Evolutionary conservation across 2,113 vertebrate species (phyloP), one percentile per base, ranked within the genome.

Genomic region (Leptocoma aspasia): DNA sequence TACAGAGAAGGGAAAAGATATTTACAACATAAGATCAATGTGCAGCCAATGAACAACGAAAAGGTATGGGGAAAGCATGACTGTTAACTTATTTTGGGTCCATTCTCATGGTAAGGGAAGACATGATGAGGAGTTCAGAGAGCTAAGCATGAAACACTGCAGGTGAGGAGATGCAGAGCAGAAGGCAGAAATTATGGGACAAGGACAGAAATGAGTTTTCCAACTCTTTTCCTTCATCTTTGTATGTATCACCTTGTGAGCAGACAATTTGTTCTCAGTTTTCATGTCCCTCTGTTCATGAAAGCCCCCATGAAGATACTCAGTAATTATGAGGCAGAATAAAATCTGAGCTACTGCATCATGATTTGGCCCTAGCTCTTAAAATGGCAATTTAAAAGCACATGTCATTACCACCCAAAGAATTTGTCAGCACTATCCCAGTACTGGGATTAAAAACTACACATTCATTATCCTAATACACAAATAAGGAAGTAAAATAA

Each of bases 81-180:
- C 9, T 15, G 39, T 49, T 80, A 21, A 42, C 28, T 88, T 56
- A 28, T 45, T 86, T 72, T 83, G 42, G 31, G 61, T 54, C 19
- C 0, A 0, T 13, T 88, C 31, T 49, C 15, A 7, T 1, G 1
- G 13, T 35, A 28, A 65, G 17, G 44, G 26, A 77, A 42, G 17
- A 50, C n/a, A 44, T 45, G 35, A 15, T 53, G 13, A 61, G 14
- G 26, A 30, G 14, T 33, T 70, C 1, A 2, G 30, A 24, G 24
- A 76, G n/a, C 15, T 75, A 11, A n/a, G 12, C 4, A 6, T 3
- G 3, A 60, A 69, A 41, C 11, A 19, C 2, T 21, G 39, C 26
- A 27, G 24, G 15, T 26, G 15, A 71, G 27, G 35, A 71, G 14
- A 42, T 17, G 12, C 23, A 59, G 53, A 66, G 44, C 27, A 63